Base-by-base conservation (phyloP, 37 sponge, comb jelly and placozoan species). In the Tethya wilhelma region DNA sequence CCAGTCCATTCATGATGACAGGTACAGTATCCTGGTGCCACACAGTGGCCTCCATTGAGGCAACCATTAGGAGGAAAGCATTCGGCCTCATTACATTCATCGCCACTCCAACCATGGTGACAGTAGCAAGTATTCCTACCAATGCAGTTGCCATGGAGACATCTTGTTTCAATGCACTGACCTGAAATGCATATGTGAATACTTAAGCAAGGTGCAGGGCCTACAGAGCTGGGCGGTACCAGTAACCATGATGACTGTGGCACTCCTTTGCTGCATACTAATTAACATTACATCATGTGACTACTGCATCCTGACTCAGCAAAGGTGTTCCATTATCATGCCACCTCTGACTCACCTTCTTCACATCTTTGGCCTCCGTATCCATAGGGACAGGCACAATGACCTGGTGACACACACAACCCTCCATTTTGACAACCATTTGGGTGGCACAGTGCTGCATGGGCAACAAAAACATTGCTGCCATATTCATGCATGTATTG, bases 361-460 rank as follows among this genome's bases (percentile, higher is more conserved):
- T 42, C 70, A 40, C 70, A 69, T 69, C 70, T 69, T 69, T 23
- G 2, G 20, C 70, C 70, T 40, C 20, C 44, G 44, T 44, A 69
- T 41, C 44, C 42, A 19, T 41, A 19, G 20, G 42, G 4, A 40
- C 70, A 69, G n/a, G 44, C 8, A 29, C 70, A 69, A 12, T 28
- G 42, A 38, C 70, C 44, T 38, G 70, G 70, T 1, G 2, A 3
- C 1, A 69, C n/a, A 69, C 70, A 69, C 41, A 29, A 11, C 29
- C 70, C 70, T 42, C 70, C 70, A 69, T 69, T 69, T 69, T 33
- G 41, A 69, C 70, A 69, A n/a, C 70, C 70, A 69, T 3, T 41
- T 4, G 70, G 70, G 26, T 42, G 41, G 44, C 70, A 69, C 19
- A 69, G 19, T 42, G 70, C 70, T 69, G 70, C 9, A 42, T 33